Base-by-base conservation (phyloP, 2,797 vertebrate species). In the Cyclura pinguis region DNA sequence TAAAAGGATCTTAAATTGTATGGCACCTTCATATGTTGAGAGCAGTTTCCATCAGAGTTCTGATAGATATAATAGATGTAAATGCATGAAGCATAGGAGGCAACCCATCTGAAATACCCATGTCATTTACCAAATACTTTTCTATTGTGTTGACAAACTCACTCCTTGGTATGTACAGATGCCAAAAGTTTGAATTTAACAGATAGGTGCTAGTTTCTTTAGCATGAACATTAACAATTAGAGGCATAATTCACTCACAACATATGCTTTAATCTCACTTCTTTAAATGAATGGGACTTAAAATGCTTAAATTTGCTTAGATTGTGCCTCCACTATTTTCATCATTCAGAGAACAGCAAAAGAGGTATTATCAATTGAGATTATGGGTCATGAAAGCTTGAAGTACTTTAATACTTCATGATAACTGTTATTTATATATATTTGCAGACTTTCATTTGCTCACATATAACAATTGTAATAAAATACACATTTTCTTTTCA, bases 361-460 rank as follows among this genome's bases (percentile, higher is more conserved):
- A 87, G 88, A 85, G 81, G 62, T 86, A 92, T 73, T 93, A 6
- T 85, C 77, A 93, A 76, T 86, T 74, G 67, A 84, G 88, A 92
- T 92, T 92, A 91, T 85, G 88, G 93, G 85, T 38, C 90, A 93
- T 91, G 89, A 91, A 90, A 86, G 18, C 16, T 38, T 84, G 81
- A 94, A 96, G 93, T 52, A 42, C 83, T 84, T 93, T 93, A 90
- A 95, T 94, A 90, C 90, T 92, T 92, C 89, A 92, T 94, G 91
- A 81, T 96, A 96, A 96, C 94, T 95, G 95, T 95, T 95, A 94
- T 96, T 96, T 94, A 90, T 92, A 85, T 76, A 42, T 88, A 92
- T 90, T 93, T 93, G 87, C 89, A 92, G 82, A 18, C 87, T 92
- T 67, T 89, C 57, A 67, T 84, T 85, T 84, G 67, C 76, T 92